Evolutionary conservation across 2,797 vertebrate genomes (phyloP).

Genomic region (Lepus townsendii): DNA sequence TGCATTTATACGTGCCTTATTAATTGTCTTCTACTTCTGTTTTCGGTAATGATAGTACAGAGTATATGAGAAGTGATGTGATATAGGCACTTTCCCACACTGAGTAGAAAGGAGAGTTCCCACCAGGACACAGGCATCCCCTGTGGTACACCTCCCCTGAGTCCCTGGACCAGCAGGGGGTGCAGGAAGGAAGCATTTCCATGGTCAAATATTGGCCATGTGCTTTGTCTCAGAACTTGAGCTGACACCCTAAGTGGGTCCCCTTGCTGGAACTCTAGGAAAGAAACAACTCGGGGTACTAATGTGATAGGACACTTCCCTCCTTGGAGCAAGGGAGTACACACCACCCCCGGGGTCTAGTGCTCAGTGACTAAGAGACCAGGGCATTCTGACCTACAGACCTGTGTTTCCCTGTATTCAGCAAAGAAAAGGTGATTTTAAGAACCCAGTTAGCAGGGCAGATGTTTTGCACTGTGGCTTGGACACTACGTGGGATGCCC

Average conservation of each 20-base stretch:
- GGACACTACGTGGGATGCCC: no score
- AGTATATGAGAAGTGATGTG: background rate
- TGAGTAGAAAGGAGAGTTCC: background rate
- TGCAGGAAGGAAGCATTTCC: background rate
- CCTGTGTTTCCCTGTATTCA: background rate
- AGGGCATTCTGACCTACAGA: background rate
- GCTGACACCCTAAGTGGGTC: background rate
- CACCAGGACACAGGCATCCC: background rate
- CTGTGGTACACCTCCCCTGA: rapidly evolving
- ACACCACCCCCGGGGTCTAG: background rate
- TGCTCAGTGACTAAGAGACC: background rate
- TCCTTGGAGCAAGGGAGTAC: background rate
- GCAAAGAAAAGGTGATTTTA: background rate
- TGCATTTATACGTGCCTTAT: background rate
- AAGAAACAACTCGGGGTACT: rapidly evolving
- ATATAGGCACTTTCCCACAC: background rate
- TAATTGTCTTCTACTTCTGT: background rate
- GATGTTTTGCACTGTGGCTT: no score
- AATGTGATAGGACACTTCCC: background rate
- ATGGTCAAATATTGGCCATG: background rate
- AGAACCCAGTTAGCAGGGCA: background rate
- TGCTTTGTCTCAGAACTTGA: background rate
- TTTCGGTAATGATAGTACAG: background rate
- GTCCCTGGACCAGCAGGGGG: background rate
- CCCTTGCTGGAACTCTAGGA: background rate